Evolutionary conservation across 2,113 vertebrate species (phyloP).

Genomic region (Oxyura jamaicensis): DNA sequence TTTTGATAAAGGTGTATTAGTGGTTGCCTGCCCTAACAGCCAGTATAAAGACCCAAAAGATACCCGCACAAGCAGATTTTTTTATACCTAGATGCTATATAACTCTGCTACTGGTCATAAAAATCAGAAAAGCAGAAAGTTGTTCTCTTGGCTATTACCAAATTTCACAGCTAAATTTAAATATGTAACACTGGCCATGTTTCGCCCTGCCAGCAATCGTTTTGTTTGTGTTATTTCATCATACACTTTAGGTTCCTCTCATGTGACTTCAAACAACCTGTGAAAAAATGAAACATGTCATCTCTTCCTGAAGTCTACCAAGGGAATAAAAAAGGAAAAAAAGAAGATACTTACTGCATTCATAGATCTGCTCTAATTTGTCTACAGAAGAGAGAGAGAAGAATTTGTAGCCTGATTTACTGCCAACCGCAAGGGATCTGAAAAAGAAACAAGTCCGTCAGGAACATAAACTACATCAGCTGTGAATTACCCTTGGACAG

Average conservation of each 20-base stretch:
- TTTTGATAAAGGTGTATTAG: background rate
- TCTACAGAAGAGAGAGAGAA: conserved; percentile 98
- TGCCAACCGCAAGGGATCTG: conserved; percentile 97
- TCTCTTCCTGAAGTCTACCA: background rate
- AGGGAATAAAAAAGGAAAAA: background rate
- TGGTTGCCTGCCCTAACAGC: background rate
- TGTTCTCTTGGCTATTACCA: background rate
- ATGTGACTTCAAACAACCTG: background rate
- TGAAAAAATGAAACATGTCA: background rate
- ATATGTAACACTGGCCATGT: background rate
- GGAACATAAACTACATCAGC: conserved; percentile 41
- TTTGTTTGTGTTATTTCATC: background rate
- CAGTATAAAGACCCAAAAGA: background rate
- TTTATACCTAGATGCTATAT: background rate
- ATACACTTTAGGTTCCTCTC: background rate
- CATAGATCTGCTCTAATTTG: conserved; percentile 99
- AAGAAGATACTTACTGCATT: conserved; percentile 92
- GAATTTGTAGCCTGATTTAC: conserved; percentile 98
- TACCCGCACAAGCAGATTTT: background rate
- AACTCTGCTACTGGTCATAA: background rate
- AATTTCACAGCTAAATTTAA: background rate
- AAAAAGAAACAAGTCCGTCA: conserved; percentile 50
- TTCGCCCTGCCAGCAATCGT: background rate
- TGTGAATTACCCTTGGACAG: background rate
- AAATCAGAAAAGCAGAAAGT: background rate